These are phyloP conservation scores for Crotalus helleri DNA, from an alignment of 2,113 vertebrate genomes.

Conservation along the genomic window DNA sequence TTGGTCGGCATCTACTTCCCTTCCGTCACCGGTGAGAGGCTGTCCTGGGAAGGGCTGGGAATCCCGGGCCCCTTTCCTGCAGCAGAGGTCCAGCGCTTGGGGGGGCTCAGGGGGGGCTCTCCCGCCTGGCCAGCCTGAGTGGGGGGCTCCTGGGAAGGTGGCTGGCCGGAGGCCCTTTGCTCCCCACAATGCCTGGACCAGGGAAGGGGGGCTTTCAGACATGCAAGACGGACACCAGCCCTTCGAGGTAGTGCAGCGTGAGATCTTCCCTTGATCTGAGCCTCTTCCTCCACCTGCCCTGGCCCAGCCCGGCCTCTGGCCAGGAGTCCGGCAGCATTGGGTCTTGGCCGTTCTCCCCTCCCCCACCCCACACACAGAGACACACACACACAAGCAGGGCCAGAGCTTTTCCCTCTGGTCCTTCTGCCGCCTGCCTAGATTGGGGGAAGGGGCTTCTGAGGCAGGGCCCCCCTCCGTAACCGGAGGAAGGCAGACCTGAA, in stretches of 20 bases:
- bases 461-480: background rate
- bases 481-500: background rate
- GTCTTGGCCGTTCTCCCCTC: background rate
- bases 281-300: background rate
- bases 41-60: rapidly evolving
- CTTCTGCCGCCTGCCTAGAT: background rate
- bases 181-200: background rate
- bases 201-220: background rate
- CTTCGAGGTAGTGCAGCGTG: background rate
- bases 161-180: background rate
- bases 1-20: slow-evolving; percentile 99
- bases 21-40: slow-evolving; percentile 88
- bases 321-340: background rate
- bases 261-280: background rate
- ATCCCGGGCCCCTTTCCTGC: background rate
- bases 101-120: rapidly evolving
- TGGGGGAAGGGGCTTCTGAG: background rate
- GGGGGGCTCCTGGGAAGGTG: background rate
- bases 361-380: background rate
- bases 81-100: background rate
- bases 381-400: background rate
- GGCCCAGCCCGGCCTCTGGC: background rate
- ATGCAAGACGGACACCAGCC: background rate
- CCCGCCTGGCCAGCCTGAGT: rapidly evolving
- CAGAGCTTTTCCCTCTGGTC: background rate